Base-by-base conservation (phyloP, 2,888 invertebrate genomes). In the Drosophila ezoana region DNA sequence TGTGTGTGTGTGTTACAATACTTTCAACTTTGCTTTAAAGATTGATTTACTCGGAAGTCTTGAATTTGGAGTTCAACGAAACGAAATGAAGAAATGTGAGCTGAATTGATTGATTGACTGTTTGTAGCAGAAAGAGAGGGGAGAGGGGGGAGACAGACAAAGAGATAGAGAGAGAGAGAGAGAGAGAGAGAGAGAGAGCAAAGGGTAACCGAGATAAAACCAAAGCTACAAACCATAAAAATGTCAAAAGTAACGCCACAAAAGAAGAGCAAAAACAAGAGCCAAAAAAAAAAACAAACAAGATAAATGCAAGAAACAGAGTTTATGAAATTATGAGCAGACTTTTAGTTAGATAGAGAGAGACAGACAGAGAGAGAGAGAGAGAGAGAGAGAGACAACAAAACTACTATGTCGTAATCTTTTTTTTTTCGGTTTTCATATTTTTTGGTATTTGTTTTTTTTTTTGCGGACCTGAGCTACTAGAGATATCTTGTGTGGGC, bases 401-500 rank as follows among this genome's bases (percentile, higher is more conserved):
- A 79, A 66, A 67, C 86, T 83, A 83, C 77, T 81, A 70, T 66
- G 75, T 60, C 68, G 76, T 38, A 65, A 72, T 75, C 70, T 75
- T 66, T 68, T 75, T 66, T 68, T 68, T 51, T 58, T 40, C 57
- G 40, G 32, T 51, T 53, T 68, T 58, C 51, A 56, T 64, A 10
- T 54, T 18, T 41, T 44, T 62, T 47, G 52, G 60, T 52, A n/a
- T n/a, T n/a, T n/a, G n/a, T 69, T 58, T 45, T 40, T 40, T 61
- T 65, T 69, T 83, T 90, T 90, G 90, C 91, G 92, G 91, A 92
- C 92, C 92, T 92, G 92, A 92, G 71, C 92, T 92, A 86, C 92
- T 92, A 76, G 92, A 92, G 62, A 92, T 90, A 81, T 92, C 93
- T 93, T 92, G 92, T 92, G 90, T 91, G 92, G 93, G 93, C 93